Base-by-base conservation (phyloP, 2,888 invertebrate species). In the Neuroscelio doddi region DNA sequence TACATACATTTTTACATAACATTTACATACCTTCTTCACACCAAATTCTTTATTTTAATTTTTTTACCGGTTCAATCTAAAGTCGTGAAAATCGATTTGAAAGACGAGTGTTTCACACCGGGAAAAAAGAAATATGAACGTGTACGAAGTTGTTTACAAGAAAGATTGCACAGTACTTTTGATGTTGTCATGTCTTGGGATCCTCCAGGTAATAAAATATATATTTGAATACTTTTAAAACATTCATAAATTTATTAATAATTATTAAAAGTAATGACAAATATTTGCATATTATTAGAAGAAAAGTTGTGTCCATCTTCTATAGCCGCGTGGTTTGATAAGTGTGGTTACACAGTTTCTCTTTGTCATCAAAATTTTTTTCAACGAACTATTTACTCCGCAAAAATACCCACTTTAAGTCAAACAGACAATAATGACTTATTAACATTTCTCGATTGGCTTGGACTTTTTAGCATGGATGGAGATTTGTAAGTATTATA, bases 271-370 rank as follows among this genome's bases (percentile, higher is more conserved):
- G 2, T 21, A 2, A 21, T 21, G 5, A 21, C 21, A 21, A 21
- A n/a, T n/a, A n/a, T n/a, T n/a, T n/a, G n/a, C n/a, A n/a, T n/a
- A n/a, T n/a, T n/a, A n/a, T 73, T 2, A 85, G 84, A 83, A 14
- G 76, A 81, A 46, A 79, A 79, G 9, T 64, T 88, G 16, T 89
- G 89, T 69, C 88, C 89, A 39, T 89, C 89, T n/a, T 89, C 89
- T 0, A 69, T 88, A 36, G 89, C 89, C 8, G 87, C 87, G 68
- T 89, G 88, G 84, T 87, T 89, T 70, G 62, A 81, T 32, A 81
- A 85, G 67, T 78, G 75, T 45, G 85, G 86, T 3, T 87, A 86
- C 68, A 68, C 73, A 2, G 85, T 88, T 1, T 80, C 83, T 53
- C 68, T 86, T 24, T 87, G 87, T 71, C 77, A 77, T 34, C 86